A percentile compares a stretch with the other conserved stretches of the same genome.
Evolutionary conservation across 2,797 vertebrate species (phyloP).

Genomic region (Petrocephalus schoutedeni): DNA sequence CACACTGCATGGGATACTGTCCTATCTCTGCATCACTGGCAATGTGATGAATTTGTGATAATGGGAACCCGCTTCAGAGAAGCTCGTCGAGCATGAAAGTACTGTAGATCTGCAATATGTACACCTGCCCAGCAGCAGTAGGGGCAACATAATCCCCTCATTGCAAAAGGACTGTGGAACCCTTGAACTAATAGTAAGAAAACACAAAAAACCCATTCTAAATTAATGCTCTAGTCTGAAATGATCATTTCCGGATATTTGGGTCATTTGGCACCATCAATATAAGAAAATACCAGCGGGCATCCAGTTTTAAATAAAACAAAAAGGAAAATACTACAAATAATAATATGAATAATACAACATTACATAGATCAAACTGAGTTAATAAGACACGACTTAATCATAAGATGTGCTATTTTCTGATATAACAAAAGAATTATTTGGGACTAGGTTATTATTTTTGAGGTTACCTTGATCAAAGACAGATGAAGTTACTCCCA

Average conservation of each 20-base stretch:
- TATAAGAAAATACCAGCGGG: not conserved
- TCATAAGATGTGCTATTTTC: not conserved
- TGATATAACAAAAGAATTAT: constrained; percentile 15
- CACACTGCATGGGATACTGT: not conserved
- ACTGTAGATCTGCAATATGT: not conserved
- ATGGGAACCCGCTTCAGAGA: not conserved
- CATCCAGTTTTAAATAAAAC: not conserved
- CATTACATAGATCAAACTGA: not conserved
- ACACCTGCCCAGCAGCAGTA: not conserved
- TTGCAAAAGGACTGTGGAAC: not conserved
- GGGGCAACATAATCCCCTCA: not conserved
- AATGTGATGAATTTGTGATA: not conserved
- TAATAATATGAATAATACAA: not conserved
- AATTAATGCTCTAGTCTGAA: not conserved
- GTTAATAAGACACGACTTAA: not conserved
- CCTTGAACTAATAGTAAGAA: not conserved
- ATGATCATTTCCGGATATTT: not conserved
- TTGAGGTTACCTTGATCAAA: constrained; percentile 27
- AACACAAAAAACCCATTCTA: not conserved
- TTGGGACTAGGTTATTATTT: constrained; percentile 22
- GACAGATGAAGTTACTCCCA: constrained; percentile 26
- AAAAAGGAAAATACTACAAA: not conserved
- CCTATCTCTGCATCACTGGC: not conserved
- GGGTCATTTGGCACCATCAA: not conserved
- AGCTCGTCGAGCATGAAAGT: not conserved